These are phyloP conservation scores for Dicrostonyx torquatus DNA, from an alignment of 2,797 vertebrate species.

Conservation along the genomic window DNA sequence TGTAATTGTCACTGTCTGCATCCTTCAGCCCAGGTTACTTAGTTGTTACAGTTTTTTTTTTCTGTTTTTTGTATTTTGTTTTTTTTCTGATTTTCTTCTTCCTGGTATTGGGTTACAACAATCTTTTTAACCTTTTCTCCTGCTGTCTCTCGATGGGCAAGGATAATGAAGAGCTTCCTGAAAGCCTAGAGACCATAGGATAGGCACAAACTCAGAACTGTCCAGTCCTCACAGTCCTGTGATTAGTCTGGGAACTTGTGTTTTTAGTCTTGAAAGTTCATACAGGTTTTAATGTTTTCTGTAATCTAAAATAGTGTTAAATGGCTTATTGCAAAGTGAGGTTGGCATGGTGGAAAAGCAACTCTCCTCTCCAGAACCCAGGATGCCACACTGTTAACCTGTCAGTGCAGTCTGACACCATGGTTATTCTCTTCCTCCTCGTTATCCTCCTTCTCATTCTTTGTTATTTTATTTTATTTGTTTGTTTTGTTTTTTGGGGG, in stretches of 20 bases:
- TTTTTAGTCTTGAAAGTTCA: slow-evolving; percentile 17
- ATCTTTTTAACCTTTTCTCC: not conserved
- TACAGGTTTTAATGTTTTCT: not conserved
- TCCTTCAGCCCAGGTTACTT: not conserved
- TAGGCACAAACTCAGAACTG: not conserved
- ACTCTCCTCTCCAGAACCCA: not conserved
- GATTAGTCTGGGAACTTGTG: not conserved
- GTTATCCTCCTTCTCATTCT: not conserved
- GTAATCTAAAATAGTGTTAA: not conserved
- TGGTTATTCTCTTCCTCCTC: not conserved
- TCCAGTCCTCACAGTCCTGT: not conserved
- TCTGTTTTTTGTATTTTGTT: too few relatives aligned
- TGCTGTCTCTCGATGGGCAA: not conserved
- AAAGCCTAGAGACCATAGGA: not conserved
- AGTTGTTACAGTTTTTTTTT: not conserved
- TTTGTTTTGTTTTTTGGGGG: not conserved
- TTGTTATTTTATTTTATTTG: too few relatives aligned
- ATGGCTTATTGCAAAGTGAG: not conserved
- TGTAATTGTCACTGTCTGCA: not conserved
- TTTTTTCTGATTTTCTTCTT: not conserved
- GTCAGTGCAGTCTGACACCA: not conserved
- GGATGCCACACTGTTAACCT: not conserved
- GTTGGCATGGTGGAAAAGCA: not conserved
- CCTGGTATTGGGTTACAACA: not conserved
- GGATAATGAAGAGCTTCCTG: not conserved